Evolutionary conservation across 2,888 invertebrate genomes (phyloP).

Genomic region (Amblyteles armatorius): DNA sequence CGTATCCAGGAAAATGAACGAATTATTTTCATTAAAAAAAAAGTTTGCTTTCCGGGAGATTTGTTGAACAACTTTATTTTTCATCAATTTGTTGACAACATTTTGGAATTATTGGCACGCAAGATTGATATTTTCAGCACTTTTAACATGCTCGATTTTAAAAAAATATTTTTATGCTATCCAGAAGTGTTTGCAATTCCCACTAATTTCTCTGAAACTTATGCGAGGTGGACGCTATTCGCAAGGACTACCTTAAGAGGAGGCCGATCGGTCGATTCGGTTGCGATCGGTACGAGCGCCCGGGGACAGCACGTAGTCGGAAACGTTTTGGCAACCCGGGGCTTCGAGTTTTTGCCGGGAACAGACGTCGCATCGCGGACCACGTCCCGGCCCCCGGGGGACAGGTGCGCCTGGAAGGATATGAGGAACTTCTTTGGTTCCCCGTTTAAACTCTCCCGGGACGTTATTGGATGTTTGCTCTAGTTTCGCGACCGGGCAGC

Average conservation of each 20-base stretch:
- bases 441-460: constrained; percentile 14
- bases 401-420: constrained; percentile 25
- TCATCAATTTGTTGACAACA: too few relatives aligned
- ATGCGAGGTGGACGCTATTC: background rate
- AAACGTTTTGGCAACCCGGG: constrained; percentile 49
- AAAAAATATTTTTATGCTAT: too few relatives aligned
- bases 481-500: constrained; percentile 14
- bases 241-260: background rate
- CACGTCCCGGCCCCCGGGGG: background rate
- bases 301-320: constrained; percentile 45
- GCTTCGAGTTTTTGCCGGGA: constrained; percentile 38
- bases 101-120: too few relatives aligned
- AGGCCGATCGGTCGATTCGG: background rate
- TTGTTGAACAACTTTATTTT: too few relatives aligned
- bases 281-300: background rate
- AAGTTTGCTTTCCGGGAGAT: too few relatives aligned
- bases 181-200: too few relatives aligned
- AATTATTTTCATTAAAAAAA: too few relatives aligned
- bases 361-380: background rate
- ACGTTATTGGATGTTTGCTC: constrained; percentile 34
- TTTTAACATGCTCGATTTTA: too few relatives aligned
- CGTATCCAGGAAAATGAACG: too few relatives aligned
- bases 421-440: constrained; percentile 36
- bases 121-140: too few relatives aligned
- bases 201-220: too few relatives aligned